Conservation (phyloP, 2,797 vertebrate species). For the Adelosebastes latens region DNA sequence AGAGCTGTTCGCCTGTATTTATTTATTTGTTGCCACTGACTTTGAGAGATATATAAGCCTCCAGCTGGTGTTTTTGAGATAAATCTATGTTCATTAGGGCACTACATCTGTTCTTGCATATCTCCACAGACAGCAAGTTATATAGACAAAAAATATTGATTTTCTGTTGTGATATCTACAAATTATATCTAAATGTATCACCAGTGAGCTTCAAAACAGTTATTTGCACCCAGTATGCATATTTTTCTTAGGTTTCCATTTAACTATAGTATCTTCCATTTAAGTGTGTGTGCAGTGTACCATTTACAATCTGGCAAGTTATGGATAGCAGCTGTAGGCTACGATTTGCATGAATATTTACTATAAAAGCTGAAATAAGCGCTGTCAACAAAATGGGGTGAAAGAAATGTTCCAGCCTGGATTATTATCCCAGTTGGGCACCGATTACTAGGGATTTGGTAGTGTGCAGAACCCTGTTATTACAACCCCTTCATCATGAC, state of each 20-base stretch:
- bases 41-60: background rate
- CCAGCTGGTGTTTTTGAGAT: background rate
- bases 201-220: background rate
- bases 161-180: background rate
- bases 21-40: background rate
- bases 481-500: slow-evolving; percentile 20
- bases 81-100: background rate
- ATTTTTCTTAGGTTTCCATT: background rate
- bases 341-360: background rate
- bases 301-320: background rate
- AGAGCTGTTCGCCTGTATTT: background rate
- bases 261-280: background rate
- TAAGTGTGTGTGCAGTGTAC: background rate
- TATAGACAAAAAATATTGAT: background rate
- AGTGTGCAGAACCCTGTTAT: slow-evolving; percentile 4
- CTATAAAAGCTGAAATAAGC: background rate
- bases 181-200: background rate
- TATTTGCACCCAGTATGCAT: background rate
- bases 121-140: background rate
- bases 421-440: background rate
- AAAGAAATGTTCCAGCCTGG: background rate
- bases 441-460: slow-evolving; percentile 9
- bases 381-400: background rate
- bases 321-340: background rate
- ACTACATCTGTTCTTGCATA: background rate